A percentile compares a stretch with the other conserved stretches of the same genome.
phyloP scores from a whole-genome alignment of 2,888 invertebrate species.

The Metellina segmentata region DNA sequence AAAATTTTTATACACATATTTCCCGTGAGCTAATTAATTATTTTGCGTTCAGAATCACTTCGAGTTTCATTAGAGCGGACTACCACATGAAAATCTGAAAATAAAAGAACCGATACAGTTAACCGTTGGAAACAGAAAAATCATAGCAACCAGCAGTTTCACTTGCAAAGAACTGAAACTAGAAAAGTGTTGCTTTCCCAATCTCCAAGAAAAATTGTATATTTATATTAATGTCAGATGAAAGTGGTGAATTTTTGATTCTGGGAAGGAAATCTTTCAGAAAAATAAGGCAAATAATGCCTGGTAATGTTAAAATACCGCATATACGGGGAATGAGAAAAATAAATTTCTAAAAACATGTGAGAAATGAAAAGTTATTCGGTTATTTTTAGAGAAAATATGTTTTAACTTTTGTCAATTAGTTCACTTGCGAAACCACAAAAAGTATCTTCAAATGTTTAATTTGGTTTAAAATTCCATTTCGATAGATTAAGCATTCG shows the following conservation, averaged over 20 bases:
- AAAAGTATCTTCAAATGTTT: too few relatives aligned
- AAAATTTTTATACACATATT: neutral
- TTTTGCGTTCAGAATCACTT: neutral
- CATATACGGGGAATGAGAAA: too few relatives aligned
- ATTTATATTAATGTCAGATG: neutral
- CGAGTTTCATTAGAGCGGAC: neutral
- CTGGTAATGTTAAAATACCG: too few relatives aligned
- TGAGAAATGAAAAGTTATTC: too few relatives aligned
- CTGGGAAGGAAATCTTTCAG: neutral
- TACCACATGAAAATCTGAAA: neutral
- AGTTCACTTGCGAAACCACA: too few relatives aligned
- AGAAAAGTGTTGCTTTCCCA: neutral
- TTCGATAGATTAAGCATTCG: too few relatives aligned
- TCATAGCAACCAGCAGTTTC: neutral
- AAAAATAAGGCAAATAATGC: neutral
- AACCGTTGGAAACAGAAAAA: too few relatives aligned
- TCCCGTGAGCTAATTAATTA: neutral
- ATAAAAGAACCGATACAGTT: neutral
- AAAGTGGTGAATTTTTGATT: neutral
- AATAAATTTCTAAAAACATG: too few relatives aligned
- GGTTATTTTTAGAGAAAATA: too few relatives aligned
- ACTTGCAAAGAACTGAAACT: neutral
- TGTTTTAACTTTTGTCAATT: too few relatives aligned
- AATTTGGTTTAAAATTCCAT: too few relatives aligned
- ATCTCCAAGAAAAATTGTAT: neutral